Evolutionary conservation across 2,113 vertebrate genomes (phyloP).

Genomic region (Lagenorhynchus albirostris): DNA sequence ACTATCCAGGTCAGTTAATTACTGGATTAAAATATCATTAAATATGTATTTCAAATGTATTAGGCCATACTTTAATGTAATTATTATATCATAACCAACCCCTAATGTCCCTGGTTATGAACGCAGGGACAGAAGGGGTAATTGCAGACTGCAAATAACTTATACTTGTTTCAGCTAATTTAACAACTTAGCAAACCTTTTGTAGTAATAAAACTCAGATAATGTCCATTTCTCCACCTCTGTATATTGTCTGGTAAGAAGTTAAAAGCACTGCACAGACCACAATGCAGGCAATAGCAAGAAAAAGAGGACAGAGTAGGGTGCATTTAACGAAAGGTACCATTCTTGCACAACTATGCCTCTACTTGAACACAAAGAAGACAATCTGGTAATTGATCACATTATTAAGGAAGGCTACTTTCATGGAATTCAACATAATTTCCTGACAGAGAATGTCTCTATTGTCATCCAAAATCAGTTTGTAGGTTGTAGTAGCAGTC

Average conservation of each 20-base stretch:
- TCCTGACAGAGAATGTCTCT: background rate
- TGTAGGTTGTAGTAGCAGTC: background rate
- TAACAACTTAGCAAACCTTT: background rate
- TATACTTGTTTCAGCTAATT: conserved; percentile 36
- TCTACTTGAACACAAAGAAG: conserved; percentile 33
- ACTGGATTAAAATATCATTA: conserved; percentile 3
- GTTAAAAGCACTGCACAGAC: conserved; percentile 15
- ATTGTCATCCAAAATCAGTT: conserved; percentile 17
- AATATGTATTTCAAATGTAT: conserved; percentile 6
- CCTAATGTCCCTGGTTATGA: background rate
- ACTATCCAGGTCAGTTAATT: conserved; percentile 25
- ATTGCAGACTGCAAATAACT: conserved; percentile 24
- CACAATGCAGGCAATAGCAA: background rate
- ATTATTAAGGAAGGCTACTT: conserved; percentile 17
- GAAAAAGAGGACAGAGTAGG: background rate
- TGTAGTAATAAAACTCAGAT: background rate
- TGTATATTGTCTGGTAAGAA: conserved; percentile 18
- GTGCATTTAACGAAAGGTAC: background rate
- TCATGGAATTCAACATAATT: conserved; percentile 20
- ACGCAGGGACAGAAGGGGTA: background rate
- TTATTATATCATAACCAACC: background rate
- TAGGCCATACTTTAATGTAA: background rate
- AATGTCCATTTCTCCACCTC: conserved; percentile 36
- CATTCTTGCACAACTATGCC: conserved; percentile 2
- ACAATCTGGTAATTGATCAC: background rate